Conservation (phyloP, 2,888 invertebrate species). For the Seladonia tumulorum region DNA sequence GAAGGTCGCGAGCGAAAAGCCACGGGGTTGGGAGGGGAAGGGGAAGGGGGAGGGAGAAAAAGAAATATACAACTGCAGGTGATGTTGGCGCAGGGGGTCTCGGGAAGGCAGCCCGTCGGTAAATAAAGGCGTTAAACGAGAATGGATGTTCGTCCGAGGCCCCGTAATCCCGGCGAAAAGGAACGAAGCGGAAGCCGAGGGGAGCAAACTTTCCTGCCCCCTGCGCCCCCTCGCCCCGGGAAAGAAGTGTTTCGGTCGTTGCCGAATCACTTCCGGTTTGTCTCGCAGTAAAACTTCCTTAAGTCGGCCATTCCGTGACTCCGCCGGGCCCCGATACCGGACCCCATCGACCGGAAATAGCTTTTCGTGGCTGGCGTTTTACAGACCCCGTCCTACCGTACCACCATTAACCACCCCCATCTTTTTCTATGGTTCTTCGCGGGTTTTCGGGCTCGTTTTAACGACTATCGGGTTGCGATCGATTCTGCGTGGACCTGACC, state of each 20-base stretch:
- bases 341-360: slow-evolving; percentile 72
- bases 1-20: slow-evolving; percentile 17
- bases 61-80: slow-evolving; percentile 47
- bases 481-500: neutral
- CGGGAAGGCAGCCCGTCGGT: slow-evolving; percentile 68
- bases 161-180: slow-evolving; percentile 73
- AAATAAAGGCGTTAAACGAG: slow-evolving; percentile 83
- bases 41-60: neutral
- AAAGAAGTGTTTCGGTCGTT: slow-evolving; percentile 66
- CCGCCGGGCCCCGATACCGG: slow-evolving; percentile 69
- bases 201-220: slow-evolving; percentile 62
- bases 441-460: neutral
- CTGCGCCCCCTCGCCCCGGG: slow-evolving; percentile 39
- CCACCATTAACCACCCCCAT: neutral
- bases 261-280: slow-evolving; percentile 82
- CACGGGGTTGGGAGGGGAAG: slow-evolving; percentile 17
- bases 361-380: slow-evolving; percentile 62
- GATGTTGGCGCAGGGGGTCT: slow-evolving; percentile 25
- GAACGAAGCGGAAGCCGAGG: slow-evolving; percentile 62
- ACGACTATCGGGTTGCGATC: neutral
- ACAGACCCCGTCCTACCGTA: neutral
- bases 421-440: neutral
- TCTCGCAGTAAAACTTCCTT: slow-evolving; percentile 80
- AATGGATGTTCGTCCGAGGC: slow-evolving; percentile 80
- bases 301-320: slow-evolving; percentile 75